Evolutionary conservation across 2,797 vertebrate genomes (phyloP).

Genomic region (Nasua narica): DNA sequence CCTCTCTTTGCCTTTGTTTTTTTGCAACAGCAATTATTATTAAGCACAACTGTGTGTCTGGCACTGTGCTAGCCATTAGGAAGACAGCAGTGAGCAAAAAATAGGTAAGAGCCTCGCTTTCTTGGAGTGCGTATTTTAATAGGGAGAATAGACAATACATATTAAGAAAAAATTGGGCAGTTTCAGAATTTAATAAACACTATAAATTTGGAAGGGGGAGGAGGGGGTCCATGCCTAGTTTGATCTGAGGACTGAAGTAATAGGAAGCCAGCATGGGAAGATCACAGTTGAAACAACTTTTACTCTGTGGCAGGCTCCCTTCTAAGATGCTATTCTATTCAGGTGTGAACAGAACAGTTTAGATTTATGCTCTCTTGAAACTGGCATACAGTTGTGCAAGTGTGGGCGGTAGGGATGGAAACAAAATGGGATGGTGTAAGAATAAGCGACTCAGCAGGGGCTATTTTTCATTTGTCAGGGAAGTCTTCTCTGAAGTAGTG

Average conservation of each 20-base stretch:
- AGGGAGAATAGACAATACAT: not conserved
- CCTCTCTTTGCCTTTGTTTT: not conserved
- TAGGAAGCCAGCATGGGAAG: not conserved
- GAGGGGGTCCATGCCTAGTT: not conserved
- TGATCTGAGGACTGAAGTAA: not conserved
- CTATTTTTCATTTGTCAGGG: constrained; percentile 16
- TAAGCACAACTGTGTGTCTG: not conserved
- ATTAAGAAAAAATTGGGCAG: not conserved
- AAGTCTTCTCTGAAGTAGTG: not conserved
- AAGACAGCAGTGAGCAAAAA: constrained; percentile 33
- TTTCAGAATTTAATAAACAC: not conserved
- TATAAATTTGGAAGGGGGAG: not conserved
- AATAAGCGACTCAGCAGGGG: not conserved
- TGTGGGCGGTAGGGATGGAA: not conserved
- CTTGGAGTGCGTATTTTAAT: constrained; percentile 4
- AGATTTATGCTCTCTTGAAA: not conserved
- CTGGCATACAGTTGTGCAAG: not conserved
- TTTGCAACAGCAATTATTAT: not conserved
- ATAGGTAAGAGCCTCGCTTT: not conserved
- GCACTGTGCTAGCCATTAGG: not conserved
- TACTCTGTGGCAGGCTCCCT: not conserved
- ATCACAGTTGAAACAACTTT: not conserved
- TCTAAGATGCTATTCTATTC: not conserved
- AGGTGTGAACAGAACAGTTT: not conserved
- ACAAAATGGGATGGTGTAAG: not conserved